Conservation (phyloP, 2,888 invertebrate genomes). For the Spodoptera exigua region DNA sequence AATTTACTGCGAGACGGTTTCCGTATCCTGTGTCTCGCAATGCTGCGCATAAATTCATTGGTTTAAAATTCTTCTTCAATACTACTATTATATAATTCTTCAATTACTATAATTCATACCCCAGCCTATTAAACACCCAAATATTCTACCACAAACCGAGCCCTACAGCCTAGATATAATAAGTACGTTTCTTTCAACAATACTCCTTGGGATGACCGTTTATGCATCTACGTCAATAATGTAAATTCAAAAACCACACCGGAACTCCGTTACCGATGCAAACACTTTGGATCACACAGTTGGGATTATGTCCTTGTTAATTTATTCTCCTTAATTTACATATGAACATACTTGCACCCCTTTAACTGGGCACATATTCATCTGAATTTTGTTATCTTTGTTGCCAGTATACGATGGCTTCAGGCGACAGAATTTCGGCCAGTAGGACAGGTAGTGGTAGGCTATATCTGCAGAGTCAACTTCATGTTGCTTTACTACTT, state of each 20-base stretch:
- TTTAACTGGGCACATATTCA: slow-evolving; percentile 21
- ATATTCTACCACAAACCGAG: no score
- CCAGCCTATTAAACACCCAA: no score
- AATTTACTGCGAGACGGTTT: no score
- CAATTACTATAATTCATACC: no score
- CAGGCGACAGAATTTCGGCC: neutral
- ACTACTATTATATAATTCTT: no score
- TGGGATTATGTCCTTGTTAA: slow-evolving; percentile 63
- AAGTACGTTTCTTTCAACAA: neutral
- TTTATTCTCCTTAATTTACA: slow-evolving; percentile 62
- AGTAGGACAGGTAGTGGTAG: no score
- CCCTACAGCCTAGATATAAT: no score
- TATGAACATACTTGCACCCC: slow-evolving; percentile 53
- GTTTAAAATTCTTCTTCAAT: no score
- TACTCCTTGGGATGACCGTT: slow-evolving; percentile 16
- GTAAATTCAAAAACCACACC: slow-evolving; percentile 63
- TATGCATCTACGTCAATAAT: slow-evolving; percentile 45
- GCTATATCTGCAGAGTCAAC: no score
- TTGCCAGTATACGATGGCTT: slow-evolving; percentile 5
- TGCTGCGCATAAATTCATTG: no score
- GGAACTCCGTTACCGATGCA: slow-evolving; percentile 44
- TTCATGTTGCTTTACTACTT: no score
- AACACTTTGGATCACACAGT: slow-evolving; percentile 54
- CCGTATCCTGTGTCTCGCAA: no score
- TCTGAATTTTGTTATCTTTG: slow-evolving; percentile 34